phyloP scores from a whole-genome alignment of 2,888 invertebrate genomes.

The Mesorhabditis spiculigera region DNA sequence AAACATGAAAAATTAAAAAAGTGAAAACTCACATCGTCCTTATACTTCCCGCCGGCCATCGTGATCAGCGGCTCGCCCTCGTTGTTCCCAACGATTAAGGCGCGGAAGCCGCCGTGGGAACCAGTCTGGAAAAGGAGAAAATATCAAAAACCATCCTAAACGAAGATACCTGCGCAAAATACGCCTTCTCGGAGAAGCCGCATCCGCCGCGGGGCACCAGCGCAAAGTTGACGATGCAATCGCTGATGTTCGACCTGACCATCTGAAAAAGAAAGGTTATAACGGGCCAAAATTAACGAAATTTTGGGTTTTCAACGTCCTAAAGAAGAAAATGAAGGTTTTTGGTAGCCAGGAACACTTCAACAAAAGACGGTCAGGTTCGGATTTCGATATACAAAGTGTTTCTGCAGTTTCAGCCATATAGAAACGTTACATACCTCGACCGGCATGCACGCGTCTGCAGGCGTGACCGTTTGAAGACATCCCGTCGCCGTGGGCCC shows the following conservation, averaged over 20 bases:
- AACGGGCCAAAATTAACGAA: not conserved
- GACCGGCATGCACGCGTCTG: conserved; percentile 40
- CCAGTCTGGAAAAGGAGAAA: conserved; percentile 14
- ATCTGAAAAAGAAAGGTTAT: not conserved
- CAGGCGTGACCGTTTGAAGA: conserved; percentile 33
- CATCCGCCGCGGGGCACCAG: conserved; percentile 51
- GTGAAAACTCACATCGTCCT: conserved; percentile 23
- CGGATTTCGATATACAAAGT: no score
- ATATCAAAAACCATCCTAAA: not conserved
- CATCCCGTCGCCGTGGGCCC: conserved; percentile 40
- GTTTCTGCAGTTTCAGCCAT: no score
- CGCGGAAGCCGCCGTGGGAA: conserved; percentile 25
- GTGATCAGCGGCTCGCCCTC: conserved; percentile 39
- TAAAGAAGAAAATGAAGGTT: no score
- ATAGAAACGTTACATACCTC: no score
- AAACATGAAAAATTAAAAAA: not conserved
- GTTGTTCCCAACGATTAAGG: conserved; percentile 49
- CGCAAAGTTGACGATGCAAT: conserved; percentile 42
- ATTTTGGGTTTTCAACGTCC: no score
- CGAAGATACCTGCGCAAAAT: not conserved
- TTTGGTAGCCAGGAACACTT: no score
- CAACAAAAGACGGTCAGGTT: no score
- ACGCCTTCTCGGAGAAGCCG: conserved; percentile 40
- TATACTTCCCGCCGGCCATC: conserved; percentile 47
- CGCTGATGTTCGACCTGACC: conserved; percentile 11